Evolutionary conservation across 2,888 invertebrate species (phyloP), one percentile per base, ranked within the genome.

Genomic region (Teleiodes luculella): DNA sequence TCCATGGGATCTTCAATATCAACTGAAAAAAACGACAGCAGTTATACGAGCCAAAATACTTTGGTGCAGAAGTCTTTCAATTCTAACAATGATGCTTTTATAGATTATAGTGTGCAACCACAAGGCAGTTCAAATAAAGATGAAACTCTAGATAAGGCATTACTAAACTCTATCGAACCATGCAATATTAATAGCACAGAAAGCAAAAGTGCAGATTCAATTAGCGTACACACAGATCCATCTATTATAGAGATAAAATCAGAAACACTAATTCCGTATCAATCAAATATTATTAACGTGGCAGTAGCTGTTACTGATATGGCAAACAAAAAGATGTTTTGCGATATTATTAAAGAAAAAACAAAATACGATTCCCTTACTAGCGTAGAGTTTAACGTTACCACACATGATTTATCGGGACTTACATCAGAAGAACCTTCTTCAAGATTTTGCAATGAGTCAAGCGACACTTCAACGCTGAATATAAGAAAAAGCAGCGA

Each of bases 241-340:
- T 47, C 33, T 11, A 18, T 31, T n/a, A 43, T 43, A n/a, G 28
- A 28, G 8, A 20, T 28, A n/a, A 43, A 43, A 43, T 28, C 43
- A 13, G 43, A 43, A 11, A 35, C 8, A 1, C 16, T 37, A 7
- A 47, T 50, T 13, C 65, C 70, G 3, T 80, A 66, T 52, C 76
- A 76, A 61, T 65, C 63, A 36, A 73, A 79, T 41, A 43, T 76
- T 0, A 66, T 82, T 2, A 81, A 76, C 54, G 67, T 80, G 2
- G 70, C 78, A 33, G 60, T 80, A 39, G 78, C 79, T n/a, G 68
- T 78, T 28, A 61, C 77, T 20, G 68, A 66, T 47, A 70, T 71
- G 28, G 53, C 59, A 36, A 60, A 56, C n/a, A 58, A 58, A 33
- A 55, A 61, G 33, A 47, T 37, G 20, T 20, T n/a, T 30, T n/a